These are phyloP conservation scores for Steinernema scapterisci DNA, from an alignment of 2,888 invertebrate genomes.

Conservation along the genomic window DNA sequence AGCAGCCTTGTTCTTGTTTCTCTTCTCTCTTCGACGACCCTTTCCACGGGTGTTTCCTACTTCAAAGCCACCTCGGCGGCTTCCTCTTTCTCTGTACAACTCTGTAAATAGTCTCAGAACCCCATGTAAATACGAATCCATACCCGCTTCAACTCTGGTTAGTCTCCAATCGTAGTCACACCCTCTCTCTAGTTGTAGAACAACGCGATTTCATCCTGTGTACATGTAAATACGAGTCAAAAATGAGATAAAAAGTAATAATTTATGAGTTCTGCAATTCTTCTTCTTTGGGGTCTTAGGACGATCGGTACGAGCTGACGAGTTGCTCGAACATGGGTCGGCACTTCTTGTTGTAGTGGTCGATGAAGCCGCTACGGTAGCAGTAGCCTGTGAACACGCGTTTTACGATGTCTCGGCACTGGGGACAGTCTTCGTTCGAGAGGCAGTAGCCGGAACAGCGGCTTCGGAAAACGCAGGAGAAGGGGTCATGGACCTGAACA, in stretches of 20 bases:
- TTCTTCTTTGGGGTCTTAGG: neutral
- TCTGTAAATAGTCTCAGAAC: slow-evolving; percentile 13
- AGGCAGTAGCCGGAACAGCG: slow-evolving; percentile 41
- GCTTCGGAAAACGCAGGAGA: slow-evolving; percentile 41
- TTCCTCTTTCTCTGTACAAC: neutral
- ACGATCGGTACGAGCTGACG: neutral
- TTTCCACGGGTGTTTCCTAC: neutral
- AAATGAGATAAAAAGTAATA: neutral
- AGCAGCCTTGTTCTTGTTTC: neutral
- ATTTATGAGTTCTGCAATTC: neutral
- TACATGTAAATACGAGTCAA: neutral
- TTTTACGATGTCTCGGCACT: slow-evolving; percentile 44
- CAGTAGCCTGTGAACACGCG: slow-evolving; percentile 46
- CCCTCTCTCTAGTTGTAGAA: neutral
- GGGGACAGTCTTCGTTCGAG: slow-evolving; percentile 41
- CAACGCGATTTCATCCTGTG: neutral
- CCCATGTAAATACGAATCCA: neutral
- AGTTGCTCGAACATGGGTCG: slow-evolving; percentile 42
- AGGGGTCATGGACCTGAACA: slow-evolving; percentile 39
- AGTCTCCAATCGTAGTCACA: slow-evolving; percentile 4
- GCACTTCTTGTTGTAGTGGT: slow-evolving; percentile 43
- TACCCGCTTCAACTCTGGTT: neutral
- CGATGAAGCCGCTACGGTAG: slow-evolving; percentile 42
- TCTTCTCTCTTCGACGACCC: slow-evolving; percentile 3
- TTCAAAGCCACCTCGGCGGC: neutral